These are phyloP conservation scores for Glaucidium brasilianum DNA, from an alignment of 2,113 vertebrate species.

Conservation along the genomic window DNA sequence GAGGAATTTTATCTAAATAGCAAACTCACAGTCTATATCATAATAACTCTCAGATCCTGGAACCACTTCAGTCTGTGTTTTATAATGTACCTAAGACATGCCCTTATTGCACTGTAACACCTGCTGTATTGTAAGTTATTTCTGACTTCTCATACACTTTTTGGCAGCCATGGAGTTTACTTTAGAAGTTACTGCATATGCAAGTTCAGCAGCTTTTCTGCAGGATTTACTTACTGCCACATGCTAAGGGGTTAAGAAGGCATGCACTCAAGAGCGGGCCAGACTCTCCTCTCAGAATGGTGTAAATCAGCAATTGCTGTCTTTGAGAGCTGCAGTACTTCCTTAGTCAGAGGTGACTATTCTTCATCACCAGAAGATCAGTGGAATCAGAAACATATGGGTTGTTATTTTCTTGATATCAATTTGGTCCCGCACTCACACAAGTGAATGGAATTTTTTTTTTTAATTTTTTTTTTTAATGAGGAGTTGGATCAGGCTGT, in stretches of 20 bases:
- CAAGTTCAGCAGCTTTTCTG: constrained; percentile 61
- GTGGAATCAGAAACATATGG: constrained; percentile 19
- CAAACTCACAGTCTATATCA: not conserved
- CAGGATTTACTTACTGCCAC: constrained; percentile 6
- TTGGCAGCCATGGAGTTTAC: constrained; percentile 63
- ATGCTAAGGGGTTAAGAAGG: constrained; percentile 49
- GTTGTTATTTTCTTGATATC: not conserved
- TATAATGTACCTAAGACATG: constrained; percentile 30
- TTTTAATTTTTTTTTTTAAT: not conserved
- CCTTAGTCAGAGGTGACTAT: not conserved
- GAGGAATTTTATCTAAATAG: constrained; percentile 22
- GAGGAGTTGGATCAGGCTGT: not conserved
- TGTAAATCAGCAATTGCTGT: not conserved
- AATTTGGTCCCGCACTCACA: not conserved
- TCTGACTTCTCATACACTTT: constrained; percentile 41
- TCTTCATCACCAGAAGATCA: not conserved
- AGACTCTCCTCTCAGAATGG: not conserved
- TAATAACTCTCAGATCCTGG: not conserved
- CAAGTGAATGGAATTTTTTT: not conserved
- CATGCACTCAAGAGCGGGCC: not conserved
- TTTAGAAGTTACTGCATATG: constrained; percentile 64
- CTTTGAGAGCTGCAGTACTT: not conserved
- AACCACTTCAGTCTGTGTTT: constrained; percentile 38
- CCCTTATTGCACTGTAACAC: constrained; percentile 51
- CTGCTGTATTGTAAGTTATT: constrained; percentile 60